Evolutionary conservation across 1,140 invertebrate genomes (phyloP), one percentile per base, ranked within the genome.

Genomic region (Parapsyche elsis): DNA sequence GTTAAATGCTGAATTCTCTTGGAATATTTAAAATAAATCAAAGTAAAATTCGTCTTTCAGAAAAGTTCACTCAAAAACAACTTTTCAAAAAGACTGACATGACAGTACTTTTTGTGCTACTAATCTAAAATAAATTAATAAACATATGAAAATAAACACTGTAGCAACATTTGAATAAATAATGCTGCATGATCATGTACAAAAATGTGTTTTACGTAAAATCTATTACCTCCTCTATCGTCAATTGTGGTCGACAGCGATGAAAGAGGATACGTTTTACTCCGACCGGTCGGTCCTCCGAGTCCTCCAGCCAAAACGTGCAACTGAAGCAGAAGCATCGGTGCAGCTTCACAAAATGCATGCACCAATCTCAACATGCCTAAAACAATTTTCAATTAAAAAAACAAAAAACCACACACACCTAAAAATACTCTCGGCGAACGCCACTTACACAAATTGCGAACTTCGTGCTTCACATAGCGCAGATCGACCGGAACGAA

Each of bases 301-400:
- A 83, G 59, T 71, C 90, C 90, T 67, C 89, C 89, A n/a, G 90
- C 89, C 57, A 97, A 87, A 21, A 96, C 89, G 87, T 96, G 96
- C 9, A 95, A 86, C 85, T 97, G 95, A 5, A 97, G 88, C 1
- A 97, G 87, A 57, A 98, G 87, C 93, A 97, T 94, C 0, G 96
- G 96, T 5, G 95, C 94, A 5, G 95, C 94, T 86, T 97, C 93
- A 82, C 94, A 93, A 86, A 97, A 97, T 7, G 94, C 95, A 87
- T 97, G 96, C 21, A 97, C 91, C 81, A 97, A 86, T 9, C 96
- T 88, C 16, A 98, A 88, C 86, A 97, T 93, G 84, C 94, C 88
- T 89, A 82, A 38, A 83, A 79, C 10, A 19, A 24, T 64, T 59
- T 16, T 9, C 71, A 73, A 75, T 46, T 53, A 9, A 46, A 26